Conservation (phyloP, 2,113 vertebrate genomes). For the Brienomyrus longianalis region DNA sequence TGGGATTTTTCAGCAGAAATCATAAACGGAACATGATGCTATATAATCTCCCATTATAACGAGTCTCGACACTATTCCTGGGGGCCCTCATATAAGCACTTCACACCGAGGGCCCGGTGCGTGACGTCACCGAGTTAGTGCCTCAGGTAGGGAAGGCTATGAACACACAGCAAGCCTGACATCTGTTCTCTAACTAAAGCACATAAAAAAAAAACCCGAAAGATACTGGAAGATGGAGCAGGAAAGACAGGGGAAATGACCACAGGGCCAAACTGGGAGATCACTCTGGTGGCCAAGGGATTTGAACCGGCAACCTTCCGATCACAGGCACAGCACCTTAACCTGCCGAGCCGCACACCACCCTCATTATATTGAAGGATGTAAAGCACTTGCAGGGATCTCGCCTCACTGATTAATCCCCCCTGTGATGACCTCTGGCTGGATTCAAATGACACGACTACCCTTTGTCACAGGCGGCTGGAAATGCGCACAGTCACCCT, state of each 20-base stretch:
- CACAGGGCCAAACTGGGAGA: not conserved
- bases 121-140: too few species aligned
- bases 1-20: not conserved
- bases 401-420: not conserved
- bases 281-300: not conserved
- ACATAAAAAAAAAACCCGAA: not conserved
- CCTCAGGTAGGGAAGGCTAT: not conserved
- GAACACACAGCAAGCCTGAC: not conserved
- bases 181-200: not conserved
- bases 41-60: not conserved
- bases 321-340: not conserved
- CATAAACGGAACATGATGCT: not conserved
- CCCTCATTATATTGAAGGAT: not conserved
- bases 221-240: not conserved
- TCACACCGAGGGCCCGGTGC: too few species aligned
- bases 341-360: not conserved
- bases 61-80: not conserved
- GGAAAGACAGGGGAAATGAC: not conserved
- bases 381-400: not conserved
- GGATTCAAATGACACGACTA: not conserved
- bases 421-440: not conserved
- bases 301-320: not conserved
- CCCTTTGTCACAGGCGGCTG: not conserved
- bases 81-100: too few species aligned
- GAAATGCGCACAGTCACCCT: not conserved